phyloP scores from a whole-genome alignment of 2,797 vertebrate genomes.

The Pampus argenteus region DNA sequence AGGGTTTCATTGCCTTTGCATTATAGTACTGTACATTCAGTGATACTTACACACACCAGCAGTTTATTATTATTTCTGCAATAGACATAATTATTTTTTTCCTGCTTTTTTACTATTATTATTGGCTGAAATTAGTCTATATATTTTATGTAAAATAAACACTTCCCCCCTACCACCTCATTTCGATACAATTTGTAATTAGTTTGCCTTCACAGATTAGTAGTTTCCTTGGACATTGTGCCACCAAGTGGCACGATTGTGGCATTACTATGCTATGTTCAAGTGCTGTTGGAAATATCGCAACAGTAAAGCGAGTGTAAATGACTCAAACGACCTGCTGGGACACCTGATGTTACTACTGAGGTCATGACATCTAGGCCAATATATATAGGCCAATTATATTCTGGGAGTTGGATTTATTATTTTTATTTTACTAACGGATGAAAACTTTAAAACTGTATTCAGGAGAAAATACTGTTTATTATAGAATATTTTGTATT shows the following conservation, averaged over 20 bases:
- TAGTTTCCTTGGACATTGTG: conserved; percentile 10
- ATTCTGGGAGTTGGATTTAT: background rate
- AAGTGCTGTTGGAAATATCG: background rate
- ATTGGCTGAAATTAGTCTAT: background rate
- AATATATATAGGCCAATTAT: no score
- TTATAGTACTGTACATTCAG: background rate
- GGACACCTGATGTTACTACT: no score
- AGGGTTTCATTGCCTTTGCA: conserved; percentile 16
- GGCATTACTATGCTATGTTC: conserved; percentile 2
- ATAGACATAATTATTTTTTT: background rate
- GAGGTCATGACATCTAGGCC: no score
- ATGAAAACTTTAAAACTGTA: no score
- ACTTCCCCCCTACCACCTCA: background rate
- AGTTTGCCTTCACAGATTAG: background rate
- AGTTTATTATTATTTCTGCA: background rate
- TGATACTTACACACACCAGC: background rate
- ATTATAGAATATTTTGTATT: background rate
- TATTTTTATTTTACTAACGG: background rate
- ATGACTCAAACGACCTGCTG: background rate
- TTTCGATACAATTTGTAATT: background rate
- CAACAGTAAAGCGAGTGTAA: fast-evolving
- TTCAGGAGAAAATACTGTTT: background rate
- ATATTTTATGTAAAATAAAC: background rate
- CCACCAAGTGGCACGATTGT: conserved; percentile 19
- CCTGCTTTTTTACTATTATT: background rate